These are phyloP conservation scores for Drosophila bocqueti DNA, from an alignment of 1,140 invertebrate genomes.

Conservation along the genomic window DNA sequence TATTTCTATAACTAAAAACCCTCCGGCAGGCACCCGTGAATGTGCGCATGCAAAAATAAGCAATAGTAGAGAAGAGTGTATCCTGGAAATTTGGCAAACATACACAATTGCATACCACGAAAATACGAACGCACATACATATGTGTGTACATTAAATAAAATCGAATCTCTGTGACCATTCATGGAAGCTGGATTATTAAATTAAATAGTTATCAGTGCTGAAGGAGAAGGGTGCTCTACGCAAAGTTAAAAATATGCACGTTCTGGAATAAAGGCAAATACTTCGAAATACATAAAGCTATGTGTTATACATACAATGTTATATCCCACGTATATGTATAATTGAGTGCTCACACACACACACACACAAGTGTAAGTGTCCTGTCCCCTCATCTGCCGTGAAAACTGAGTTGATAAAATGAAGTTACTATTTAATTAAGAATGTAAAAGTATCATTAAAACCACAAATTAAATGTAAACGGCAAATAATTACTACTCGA, in stretches of 20 bases:
- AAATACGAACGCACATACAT: slow-evolving; percentile 31
- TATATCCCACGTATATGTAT: slow-evolving; percentile 42
- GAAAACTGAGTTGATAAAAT: slow-evolving; percentile 29
- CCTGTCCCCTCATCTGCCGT: slow-evolving; percentile 29
- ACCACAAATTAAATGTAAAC: slow-evolving; percentile 13
- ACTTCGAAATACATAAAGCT: slow-evolving; percentile 44
- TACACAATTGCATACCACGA: slow-evolving; percentile 35
- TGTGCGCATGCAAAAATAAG: slow-evolving; percentile 27
- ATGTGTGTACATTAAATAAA: slow-evolving; percentile 42
- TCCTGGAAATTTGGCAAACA: slow-evolving; percentile 40
- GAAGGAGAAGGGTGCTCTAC: background rate
- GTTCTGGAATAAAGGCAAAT: slow-evolving; percentile 1
- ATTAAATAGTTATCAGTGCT: slow-evolving; percentile 20
- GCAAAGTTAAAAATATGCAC: background rate
- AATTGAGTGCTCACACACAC: slow-evolving; percentile 31
- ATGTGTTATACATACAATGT: slow-evolving; percentile 46
- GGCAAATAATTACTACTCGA: background rate
- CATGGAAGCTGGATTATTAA: slow-evolving; percentile 18
- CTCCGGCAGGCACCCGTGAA: background rate
- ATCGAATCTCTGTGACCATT: slow-evolving; percentile 29
- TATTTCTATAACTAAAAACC: background rate
- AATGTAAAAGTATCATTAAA: background rate
- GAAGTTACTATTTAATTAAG: slow-evolving; percentile 25
- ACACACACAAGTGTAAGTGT: slow-evolving; percentile 17
- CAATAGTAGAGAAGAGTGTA: slow-evolving; percentile 34